Conservation (phyloP, 2,797 vertebrate species). For the Chelon auratus region DNA sequence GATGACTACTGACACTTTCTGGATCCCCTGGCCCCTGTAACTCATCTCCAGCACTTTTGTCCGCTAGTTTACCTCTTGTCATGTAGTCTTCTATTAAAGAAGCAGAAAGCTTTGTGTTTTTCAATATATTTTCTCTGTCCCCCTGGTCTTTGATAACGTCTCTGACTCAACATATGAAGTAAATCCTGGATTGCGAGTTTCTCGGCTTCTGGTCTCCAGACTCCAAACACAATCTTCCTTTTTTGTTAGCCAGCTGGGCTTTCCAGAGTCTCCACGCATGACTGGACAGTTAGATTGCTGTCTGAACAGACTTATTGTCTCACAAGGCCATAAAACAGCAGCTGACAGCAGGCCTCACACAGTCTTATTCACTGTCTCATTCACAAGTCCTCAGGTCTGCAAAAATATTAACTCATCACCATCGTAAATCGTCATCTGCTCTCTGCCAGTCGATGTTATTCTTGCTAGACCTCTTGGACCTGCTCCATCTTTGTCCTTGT, state of each 20-base stretch:
- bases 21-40: not conserved
- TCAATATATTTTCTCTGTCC: not conserved
- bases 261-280: not conserved
- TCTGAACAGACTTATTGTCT: not conserved
- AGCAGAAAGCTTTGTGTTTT: not conserved
- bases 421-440: not conserved
- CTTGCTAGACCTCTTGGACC: too few species aligned
- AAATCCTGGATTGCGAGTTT: not conserved
- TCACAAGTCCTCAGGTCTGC: not conserved
- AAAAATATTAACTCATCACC: not conserved
- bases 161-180: too few species aligned
- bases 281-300: not conserved
- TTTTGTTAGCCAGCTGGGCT: not conserved
- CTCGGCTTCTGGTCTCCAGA: not conserved
- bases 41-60: not conserved
- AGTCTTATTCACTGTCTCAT: not conserved
- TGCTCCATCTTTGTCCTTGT: too few species aligned
- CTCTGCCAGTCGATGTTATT: not conserved
- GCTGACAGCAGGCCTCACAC: not conserved
- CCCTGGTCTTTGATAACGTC: not conserved
- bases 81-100: not conserved
- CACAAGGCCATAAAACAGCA: not conserved
- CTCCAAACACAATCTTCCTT: not conserved
- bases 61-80: not conserved
- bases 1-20: constrained; percentile 1